Percentiles rank a stretch among this genome's conserved stretches.
Conservation (phyloP, 2,113 vertebrate species). For the Archocentrus centrarchus region DNA sequence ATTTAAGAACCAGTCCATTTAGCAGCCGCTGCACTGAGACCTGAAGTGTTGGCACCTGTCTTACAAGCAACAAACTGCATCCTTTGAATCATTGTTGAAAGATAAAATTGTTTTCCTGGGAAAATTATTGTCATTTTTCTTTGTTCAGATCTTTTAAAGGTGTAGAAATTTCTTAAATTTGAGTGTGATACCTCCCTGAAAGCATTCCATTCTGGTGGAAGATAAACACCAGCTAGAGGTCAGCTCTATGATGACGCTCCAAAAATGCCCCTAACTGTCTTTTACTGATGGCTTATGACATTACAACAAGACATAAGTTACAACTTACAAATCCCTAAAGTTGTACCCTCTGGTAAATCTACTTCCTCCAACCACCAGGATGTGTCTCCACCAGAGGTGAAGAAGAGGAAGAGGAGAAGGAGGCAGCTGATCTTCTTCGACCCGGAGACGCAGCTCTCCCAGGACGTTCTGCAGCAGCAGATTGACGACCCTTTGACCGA, state of each 20-base stretch:
- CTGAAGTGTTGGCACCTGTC: too few relatives aligned
- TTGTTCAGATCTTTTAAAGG: not conserved
- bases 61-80: not conserved
- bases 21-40: too few relatives aligned
- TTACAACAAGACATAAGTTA: not conserved
- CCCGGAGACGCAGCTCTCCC: conserved; percentile 70
- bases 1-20: too few relatives aligned
- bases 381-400: conserved; percentile 21
- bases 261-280: not conserved
- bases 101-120: not conserved
- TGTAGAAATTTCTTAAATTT: not conserved
- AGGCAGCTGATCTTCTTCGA: conserved; percentile 80
- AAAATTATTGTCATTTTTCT: not conserved
- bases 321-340: not conserved
- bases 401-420: conserved; percentile 5
- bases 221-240: not conserved
- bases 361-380: conserved; percentile 17
- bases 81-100: not conserved
- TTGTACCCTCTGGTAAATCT: not conserved
- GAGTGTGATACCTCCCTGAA: not conserved
- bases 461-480: conserved; percentile 57
- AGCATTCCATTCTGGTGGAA: not conserved
- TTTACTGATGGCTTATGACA: not conserved
- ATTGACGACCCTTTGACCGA: conserved; percentile 46
- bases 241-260: too few relatives aligned